Evolutionary conservation across 2,797 vertebrate species (phyloP).

Genomic region (Valencia hispanica): DNA sequence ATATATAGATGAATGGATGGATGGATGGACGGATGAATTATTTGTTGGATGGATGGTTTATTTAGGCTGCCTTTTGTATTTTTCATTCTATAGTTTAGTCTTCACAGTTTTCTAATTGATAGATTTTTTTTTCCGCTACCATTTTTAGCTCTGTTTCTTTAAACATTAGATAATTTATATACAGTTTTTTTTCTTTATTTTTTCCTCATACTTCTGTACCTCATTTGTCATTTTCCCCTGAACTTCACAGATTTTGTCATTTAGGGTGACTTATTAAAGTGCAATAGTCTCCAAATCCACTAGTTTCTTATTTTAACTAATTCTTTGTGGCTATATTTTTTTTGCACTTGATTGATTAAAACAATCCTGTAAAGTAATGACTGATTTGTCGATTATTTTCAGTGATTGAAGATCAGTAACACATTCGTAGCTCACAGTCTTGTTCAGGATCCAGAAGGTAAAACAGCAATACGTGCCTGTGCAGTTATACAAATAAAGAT

Average conservation of each 20-base stretch:
- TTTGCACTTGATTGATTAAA: neutral
- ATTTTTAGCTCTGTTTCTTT: neutral
- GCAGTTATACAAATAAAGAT: neutral
- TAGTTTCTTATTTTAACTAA: neutral
- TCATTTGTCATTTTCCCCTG: neutral
- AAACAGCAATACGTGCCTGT: neutral
- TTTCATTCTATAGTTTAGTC: neutral
- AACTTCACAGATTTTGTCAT: neutral
- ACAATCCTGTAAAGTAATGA: neutral
- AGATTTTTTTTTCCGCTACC: neutral
- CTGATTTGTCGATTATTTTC: no score
- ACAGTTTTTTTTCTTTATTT: no score
- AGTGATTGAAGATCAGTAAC: neutral
- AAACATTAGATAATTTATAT: neutral
- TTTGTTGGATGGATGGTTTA: no score
- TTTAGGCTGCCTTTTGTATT: neutral
- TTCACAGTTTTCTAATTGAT: neutral
- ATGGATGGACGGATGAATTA: no score
- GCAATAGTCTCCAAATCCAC: neutral
- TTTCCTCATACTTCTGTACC: no score
- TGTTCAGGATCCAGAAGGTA: neutral
- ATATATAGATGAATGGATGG: no score
- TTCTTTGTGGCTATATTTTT: neutral
- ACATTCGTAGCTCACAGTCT: neutral
- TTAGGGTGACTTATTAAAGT: neutral